Percentiles rank a stretch among this genome's conserved stretches.
Conservation (phyloP, 2,113 vertebrate species). For the Morone saxatilis region DNA sequence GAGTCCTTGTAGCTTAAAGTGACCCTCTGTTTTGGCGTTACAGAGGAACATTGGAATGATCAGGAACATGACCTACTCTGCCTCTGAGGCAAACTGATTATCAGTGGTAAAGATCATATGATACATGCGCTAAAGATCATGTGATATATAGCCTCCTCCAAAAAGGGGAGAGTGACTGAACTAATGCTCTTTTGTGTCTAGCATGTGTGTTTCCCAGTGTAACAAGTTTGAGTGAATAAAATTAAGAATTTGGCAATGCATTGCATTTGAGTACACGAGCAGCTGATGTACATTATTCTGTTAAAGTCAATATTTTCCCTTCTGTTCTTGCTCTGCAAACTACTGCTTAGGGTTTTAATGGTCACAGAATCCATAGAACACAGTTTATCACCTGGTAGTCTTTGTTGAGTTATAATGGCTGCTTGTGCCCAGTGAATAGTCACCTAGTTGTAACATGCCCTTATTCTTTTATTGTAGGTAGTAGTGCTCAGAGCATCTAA, state of each 20-base stretch:
- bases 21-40: conserved; percentile 12
- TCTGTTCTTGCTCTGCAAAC: conserved; percentile 19
- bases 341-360: conserved; percentile 9
- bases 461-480: conserved; percentile 25
- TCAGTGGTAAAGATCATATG: conserved; percentile 70
- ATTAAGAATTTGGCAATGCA: neutral
- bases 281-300: conserved; percentile 8
- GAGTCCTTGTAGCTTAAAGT: neutral
- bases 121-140: conserved; percentile 64
- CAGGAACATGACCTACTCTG: conserved; percentile 15
- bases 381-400: conserved; percentile 21
- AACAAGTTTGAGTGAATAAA: conserved; percentile 6
- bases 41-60: conserved; percentile 24
- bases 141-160: conserved; percentile 52
- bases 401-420: conserved; percentile 51
- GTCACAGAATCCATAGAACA: conserved; percentile 23
- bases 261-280: neutral
- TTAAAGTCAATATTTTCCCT: conserved; percentile 15
- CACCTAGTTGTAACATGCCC: conserved; percentile 42
- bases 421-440: conserved; percentile 38
- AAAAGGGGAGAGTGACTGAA: conserved; percentile 42
- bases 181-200: conserved; percentile 27
- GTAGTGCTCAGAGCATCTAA: conserved; percentile 7
- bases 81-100: conserved; percentile 67
- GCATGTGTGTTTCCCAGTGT: conserved; percentile 1